Evolutionary conservation across 2,888 invertebrate genomes (phyloP), one percentile per base, ranked within the genome.

Genomic region (Melanotus villosus): DNA sequence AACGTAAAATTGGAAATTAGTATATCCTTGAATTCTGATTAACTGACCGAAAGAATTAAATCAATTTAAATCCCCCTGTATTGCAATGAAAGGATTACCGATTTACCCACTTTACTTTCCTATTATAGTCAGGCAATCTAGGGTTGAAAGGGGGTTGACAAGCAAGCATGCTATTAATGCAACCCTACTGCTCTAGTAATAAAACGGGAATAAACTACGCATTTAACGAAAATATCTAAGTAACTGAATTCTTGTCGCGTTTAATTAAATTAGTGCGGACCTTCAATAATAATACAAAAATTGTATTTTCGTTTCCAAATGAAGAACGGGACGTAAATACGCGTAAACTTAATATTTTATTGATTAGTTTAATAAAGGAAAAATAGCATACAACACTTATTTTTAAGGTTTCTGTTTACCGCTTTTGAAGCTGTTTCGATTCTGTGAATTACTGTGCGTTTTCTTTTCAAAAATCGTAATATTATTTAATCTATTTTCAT

Each of bases 341-440:
- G 50, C 50, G 32, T 30, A 50, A 50, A 50, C 30, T 16, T 30
- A 52, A 52, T 52, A 52, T 26, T 32, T 12, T 52, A 52, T 52
- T 52, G 52, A 52, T 52, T 52, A 32, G 16, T 52, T 34, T 34
- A 52, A 47, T 47, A 47, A 43, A 10, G 47, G 10, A 23, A 23
- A 47, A 26, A 47, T 12, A 1, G 23, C 2, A 14, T 26, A 14
- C 12, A 26, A 0, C 19, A 23, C 2, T 19, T 23, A 2, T 45
- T 47, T 47, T 41, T 14, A 2, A 2, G 18, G 6, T 2, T 41
- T n/a, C n/a, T n/a, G n/a, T n/a, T n/a, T n/a, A n/a, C n/a, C n/a
- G n/a, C n/a, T n/a, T n/a, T n/a, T n/a, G n/a, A n/a, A n/a, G n/a
- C n/a, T n/a, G n/a, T n/a, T n/a, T n/a, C n/a, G n/a, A n/a, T n/a